Evolutionary conservation across 2,113 vertebrate genomes (phyloP).

Genomic region (Rhabdornis inornatus): DNA sequence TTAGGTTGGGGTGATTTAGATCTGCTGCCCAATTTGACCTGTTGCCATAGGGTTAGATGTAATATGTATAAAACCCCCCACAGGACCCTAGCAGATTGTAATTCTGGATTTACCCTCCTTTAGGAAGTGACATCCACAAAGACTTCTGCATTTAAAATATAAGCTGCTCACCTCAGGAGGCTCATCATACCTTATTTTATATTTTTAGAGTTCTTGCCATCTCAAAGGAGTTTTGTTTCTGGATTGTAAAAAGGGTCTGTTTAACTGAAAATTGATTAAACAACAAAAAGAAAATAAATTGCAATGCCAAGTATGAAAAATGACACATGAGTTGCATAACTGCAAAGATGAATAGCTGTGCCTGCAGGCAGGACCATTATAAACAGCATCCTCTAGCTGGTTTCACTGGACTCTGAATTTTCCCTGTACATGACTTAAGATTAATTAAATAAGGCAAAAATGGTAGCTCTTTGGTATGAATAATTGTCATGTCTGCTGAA

Average conservation of each 20-base stretch:
- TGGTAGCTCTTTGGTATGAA: background rate
- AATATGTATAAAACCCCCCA: background rate
- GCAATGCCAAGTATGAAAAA: background rate
- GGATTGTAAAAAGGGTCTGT: background rate
- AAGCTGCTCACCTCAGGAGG: background rate
- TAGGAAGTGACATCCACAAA: background rate
- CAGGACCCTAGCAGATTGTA: background rate
- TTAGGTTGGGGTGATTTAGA: background rate
- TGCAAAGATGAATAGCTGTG: background rate
- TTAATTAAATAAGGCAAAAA: conserved; percentile 30
- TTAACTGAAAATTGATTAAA: conserved; percentile 16
- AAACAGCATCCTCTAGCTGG: background rate
- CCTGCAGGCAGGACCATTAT: background rate
- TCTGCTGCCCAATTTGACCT: background rate
- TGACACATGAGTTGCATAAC: background rate
- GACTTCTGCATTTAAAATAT: background rate
- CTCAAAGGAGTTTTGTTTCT: background rate
- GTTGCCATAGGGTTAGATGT: background rate
- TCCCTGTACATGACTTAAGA: background rate
- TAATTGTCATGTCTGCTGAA: background rate
- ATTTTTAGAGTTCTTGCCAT: background rate
- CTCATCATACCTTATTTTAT: background rate
- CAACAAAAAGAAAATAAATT: conserved; percentile 21
- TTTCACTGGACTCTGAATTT: conserved; percentile 5
- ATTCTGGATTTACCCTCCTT: background rate